Percentiles rank a stretch among this genome's conserved stretches.
Conservation (phyloP, 2,888 invertebrate genomes). For the Tanypteryx hageni region DNA sequence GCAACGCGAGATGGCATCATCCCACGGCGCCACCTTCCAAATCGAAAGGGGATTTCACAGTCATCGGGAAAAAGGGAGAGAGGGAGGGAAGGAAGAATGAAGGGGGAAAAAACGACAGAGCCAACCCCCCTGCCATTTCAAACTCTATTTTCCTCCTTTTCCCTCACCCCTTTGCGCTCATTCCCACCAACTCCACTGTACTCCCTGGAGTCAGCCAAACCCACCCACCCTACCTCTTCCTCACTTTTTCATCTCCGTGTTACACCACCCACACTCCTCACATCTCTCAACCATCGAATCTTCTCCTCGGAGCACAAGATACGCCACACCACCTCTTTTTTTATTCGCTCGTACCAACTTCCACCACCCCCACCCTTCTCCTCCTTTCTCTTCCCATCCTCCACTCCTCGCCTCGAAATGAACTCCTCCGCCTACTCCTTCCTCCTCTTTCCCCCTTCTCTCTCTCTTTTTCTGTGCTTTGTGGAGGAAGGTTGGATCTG, state of each 20-base stretch:
- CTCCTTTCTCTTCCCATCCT: neutral
- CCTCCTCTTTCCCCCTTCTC: neutral
- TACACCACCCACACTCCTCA: neutral
- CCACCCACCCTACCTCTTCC: neutral
- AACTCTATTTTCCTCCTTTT: neutral
- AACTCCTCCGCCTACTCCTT: slow-evolving; percentile 45
- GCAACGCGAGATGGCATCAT: neutral
- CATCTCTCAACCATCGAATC: neutral
- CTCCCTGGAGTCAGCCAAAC: neutral
- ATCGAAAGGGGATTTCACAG: slow-evolving; percentile 1
- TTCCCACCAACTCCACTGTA: neutral
- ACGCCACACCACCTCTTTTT: neutral
- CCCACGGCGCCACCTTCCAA: neutral
- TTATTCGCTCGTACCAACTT: neutral
- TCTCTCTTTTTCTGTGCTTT: neutral
- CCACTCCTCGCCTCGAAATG: slow-evolving; percentile 15
- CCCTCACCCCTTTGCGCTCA: neutral
- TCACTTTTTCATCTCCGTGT: slow-evolving; percentile 2
- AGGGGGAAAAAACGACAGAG: neutral
- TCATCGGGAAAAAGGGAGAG: neutral
- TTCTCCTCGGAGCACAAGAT: neutral
- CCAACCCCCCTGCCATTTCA: neutral
- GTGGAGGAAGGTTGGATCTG: neutral
- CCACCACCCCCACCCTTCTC: neutral
- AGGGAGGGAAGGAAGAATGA: neutral